phyloP scores from a whole-genome alignment of 1,140 invertebrate genomes.

The Pectinophora gossypiella region DNA sequence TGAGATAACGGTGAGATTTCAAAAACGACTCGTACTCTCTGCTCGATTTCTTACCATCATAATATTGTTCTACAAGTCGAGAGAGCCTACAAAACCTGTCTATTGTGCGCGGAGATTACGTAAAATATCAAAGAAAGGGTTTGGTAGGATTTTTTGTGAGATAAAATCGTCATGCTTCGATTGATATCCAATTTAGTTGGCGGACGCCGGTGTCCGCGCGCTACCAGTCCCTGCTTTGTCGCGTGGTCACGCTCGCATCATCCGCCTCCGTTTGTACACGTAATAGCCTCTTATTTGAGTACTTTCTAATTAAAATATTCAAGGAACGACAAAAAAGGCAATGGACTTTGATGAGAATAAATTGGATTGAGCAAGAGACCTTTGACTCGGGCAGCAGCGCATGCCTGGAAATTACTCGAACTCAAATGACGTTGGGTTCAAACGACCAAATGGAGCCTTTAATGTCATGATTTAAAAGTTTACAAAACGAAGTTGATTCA shows the following conservation, averaged over 20 bases:
- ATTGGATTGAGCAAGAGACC: slow-evolving; percentile 38
- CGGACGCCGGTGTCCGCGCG: slow-evolving; percentile 31
- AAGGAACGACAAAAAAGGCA: slow-evolving; percentile 30
- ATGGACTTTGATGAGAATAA: slow-evolving; percentile 42
- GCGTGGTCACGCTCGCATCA: slow-evolving; percentile 48
- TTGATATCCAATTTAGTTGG: slow-evolving; percentile 65
- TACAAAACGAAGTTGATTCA: not conserved
- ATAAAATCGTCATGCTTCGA: slow-evolving; percentile 62
- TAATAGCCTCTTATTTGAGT: slow-evolving; percentile 60
- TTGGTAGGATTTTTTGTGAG: slow-evolving; percentile 52
- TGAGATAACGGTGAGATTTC: not conserved
- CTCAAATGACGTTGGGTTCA: not conserved
- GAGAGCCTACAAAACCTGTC: slow-evolving; percentile 21
- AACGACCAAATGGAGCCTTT: not conserved
- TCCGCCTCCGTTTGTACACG: slow-evolving; percentile 32
- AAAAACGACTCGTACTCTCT: not conserved
- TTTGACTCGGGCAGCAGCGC: not conserved
- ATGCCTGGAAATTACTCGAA: not conserved
- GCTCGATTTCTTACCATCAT: slow-evolving; percentile 11
- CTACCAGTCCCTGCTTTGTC: slow-evolving; percentile 48
- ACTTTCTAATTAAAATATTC: slow-evolving; percentile 67
- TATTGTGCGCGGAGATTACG: slow-evolving; percentile 58
- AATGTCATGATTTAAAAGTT: too few relatives aligned
- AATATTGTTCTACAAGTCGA: slow-evolving; percentile 19
- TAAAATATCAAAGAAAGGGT: slow-evolving; percentile 57